phyloP scores from a whole-genome alignment of 2,888 invertebrate species.

The Charanyca ferruginea region DNA sequence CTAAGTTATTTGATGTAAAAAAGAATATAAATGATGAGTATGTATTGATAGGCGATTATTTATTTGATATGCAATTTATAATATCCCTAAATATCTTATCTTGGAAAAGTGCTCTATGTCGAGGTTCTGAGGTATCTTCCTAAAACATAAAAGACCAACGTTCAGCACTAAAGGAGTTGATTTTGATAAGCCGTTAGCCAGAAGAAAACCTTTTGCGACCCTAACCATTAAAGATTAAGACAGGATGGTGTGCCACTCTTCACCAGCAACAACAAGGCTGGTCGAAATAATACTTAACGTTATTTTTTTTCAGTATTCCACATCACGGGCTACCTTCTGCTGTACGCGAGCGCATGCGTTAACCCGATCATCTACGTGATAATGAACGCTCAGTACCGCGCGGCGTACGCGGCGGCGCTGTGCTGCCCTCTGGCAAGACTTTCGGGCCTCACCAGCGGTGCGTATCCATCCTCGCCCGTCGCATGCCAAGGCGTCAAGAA shows the following conservation, averaged over 20 bases:
- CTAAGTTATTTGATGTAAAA: too few species aligned
- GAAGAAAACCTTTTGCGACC: neutral
- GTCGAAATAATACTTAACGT: neutral
- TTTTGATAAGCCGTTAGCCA: neutral
- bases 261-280: neutral
- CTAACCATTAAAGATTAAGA: too few species aligned
- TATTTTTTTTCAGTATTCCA: slow-evolving; percentile 92
- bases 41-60: too few species aligned
- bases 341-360: slow-evolving; percentile 97
- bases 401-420: slow-evolving; percentile 96
- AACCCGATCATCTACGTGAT: slow-evolving; percentile 98
- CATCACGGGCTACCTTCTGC: slow-evolving; percentile 95
- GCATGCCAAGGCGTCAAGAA: slow-evolving; percentile 79
- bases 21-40: too few species aligned
- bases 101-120: too few species aligned
- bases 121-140: neutral
- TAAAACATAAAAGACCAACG: neutral
- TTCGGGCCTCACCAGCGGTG: slow-evolving; percentile 92
- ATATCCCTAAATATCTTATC: too few species aligned
- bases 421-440: slow-evolving; percentile 92
- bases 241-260: too few species aligned
- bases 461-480: slow-evolving; percentile 87
- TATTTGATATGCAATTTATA: too few species aligned
- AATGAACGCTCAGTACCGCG: slow-evolving; percentile 98
- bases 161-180: neutral